These are phyloP conservation scores for Aramus guarauna DNA, from an alignment of 2,113 vertebrate genomes.

Conservation along the genomic window DNA sequence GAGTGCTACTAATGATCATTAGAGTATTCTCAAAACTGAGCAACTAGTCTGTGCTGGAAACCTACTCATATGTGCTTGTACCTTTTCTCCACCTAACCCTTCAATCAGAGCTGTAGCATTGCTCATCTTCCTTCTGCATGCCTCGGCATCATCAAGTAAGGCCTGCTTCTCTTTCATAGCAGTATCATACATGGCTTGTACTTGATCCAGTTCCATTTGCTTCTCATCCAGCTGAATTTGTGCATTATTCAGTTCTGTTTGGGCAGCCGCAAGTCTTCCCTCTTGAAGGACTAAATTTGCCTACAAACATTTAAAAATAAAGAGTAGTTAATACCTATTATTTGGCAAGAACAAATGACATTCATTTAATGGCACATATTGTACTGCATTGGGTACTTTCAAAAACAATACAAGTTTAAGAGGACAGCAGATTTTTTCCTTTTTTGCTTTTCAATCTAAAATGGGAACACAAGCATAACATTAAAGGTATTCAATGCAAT, in stretches of 20 bases:
- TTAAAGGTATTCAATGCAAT: neutral
- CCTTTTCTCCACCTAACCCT: conserved; percentile 84
- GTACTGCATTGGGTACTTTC: neutral
- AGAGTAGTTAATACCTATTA: neutral
- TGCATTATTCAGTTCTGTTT: conserved; percentile 74
- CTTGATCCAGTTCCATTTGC: conserved; percentile 77
- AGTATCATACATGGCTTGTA: conserved; percentile 79
- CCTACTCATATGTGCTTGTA: neutral
- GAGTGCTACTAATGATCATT: neutral
- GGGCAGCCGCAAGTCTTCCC: conserved; percentile 75
- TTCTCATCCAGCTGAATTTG: conserved; percentile 82
- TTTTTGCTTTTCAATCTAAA: neutral
- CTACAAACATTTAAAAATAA: conserved; percentile 48
- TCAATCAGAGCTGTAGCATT: conserved; percentile 82
- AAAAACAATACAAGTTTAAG: neutral
- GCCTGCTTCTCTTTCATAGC: conserved; percentile 82
- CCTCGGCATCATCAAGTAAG: conserved; percentile 78
- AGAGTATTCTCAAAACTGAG: neutral
- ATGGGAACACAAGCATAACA: neutral
- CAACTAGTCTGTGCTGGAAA: neutral
- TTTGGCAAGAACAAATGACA: neutral
- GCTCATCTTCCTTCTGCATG: conserved; percentile 80
- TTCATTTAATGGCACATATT: neutral
- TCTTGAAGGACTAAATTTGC: conserved; percentile 83
- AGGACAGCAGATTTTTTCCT: neutral